These are phyloP conservation scores for Montifringilla adamsi DNA, from an alignment of 2,113 vertebrate species.

Conservation along the genomic window DNA sequence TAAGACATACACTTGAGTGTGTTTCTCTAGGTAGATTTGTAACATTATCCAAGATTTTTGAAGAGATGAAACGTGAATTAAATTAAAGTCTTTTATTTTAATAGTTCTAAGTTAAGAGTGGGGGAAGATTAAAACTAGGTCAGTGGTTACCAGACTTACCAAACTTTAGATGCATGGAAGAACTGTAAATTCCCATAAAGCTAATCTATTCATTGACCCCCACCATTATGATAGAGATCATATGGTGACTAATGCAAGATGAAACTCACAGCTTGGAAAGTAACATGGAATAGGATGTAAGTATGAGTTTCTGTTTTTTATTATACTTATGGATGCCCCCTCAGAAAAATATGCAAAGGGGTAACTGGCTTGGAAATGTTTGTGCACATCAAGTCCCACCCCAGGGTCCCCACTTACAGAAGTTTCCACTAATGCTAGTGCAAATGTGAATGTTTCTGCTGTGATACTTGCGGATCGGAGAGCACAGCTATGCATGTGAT, in stretches of 20 bases:
- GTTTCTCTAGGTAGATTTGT: constrained; percentile 73
- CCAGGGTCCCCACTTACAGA: constrained; percentile 69
- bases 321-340: constrained; percentile 98
- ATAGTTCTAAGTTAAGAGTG: constrained; percentile 75
- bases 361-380: constrained; percentile 89
- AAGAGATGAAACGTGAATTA: constrained; percentile 67
- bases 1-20: constrained; percentile 74
- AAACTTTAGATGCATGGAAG: constrained; percentile 99
- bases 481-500: constrained; percentile 68
- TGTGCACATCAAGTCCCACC: constrained; percentile 71
- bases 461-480: constrained; percentile 45
- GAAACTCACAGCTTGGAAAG: constrained; percentile 99
- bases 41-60: constrained; percentile 71
- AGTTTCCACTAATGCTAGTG: constrained; percentile 70
- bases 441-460: constrained; percentile 70
- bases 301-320: constrained; percentile 99
- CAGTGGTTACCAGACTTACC: constrained; percentile 85
- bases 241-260: constrained; percentile 99
- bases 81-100: constrained; percentile 74
- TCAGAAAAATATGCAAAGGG: constrained; percentile 97
- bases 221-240: constrained; percentile 99
- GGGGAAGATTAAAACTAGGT: constrained; percentile 79
- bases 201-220: constrained; percentile 99
- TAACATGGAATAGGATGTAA: constrained; percentile 99
- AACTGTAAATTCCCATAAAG: constrained; percentile 99